A percentile compares a stretch with the other conserved stretches of the same genome.
Conservation (phyloP, 2,888 invertebrate species). For the Cephus runcator region DNA sequence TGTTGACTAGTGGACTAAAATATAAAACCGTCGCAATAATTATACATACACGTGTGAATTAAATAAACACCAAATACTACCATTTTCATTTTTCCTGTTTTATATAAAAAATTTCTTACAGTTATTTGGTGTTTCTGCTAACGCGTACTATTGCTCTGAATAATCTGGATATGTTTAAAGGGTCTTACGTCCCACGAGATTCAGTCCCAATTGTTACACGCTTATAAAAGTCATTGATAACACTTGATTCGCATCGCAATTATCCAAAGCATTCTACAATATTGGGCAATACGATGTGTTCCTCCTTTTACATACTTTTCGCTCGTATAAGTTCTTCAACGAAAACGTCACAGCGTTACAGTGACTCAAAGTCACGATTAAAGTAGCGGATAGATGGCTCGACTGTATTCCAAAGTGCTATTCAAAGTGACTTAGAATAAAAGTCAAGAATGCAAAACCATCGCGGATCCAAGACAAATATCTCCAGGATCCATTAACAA, state of each 20-base stretch:
- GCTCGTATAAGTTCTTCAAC: not conserved
- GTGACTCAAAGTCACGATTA: not conserved
- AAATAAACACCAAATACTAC: slow-evolving; percentile 28
- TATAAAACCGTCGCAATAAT: slow-evolving; percentile 25
- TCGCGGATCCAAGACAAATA: not conserved
- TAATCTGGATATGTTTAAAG: slow-evolving; percentile 13
- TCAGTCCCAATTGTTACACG: not conserved
- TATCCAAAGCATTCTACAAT: not conserved
- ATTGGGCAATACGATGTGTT: not conserved
- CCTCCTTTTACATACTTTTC: not conserved
- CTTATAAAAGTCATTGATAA: not conserved
- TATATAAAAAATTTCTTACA: slow-evolving; percentile 25
- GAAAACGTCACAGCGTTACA: not conserved
- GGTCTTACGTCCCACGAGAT: not conserved
- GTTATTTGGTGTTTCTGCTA: slow-evolving; percentile 41
- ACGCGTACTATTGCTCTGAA: slow-evolving; percentile 20
- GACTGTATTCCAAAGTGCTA: not conserved
- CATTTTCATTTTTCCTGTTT: not conserved
- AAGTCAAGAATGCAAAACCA: not conserved
- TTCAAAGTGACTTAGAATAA: not conserved
- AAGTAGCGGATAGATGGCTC: not conserved
- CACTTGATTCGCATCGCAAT: not conserved
- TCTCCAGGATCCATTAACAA: not conserved
- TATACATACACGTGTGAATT: slow-evolving; percentile 24
- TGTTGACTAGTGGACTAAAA: slow-evolving; percentile 41